These are phyloP conservation scores for Parazoanthus darwini DNA, from an alignment of 92 coral and sea anemone species.

Conservation along the genomic window DNA sequence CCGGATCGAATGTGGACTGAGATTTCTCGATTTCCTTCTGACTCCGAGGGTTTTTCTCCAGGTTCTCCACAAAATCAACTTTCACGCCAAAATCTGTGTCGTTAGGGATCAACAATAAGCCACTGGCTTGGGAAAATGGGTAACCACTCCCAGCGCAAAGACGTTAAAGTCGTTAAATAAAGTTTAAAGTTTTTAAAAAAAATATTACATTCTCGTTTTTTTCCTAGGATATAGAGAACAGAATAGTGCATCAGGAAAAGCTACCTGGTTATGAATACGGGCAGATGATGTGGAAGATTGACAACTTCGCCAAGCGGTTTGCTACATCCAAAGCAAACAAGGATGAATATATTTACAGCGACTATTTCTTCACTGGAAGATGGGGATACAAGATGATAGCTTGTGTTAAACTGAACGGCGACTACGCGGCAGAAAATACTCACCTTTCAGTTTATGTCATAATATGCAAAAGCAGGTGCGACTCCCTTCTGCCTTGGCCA, in stretches of 20 bases:
- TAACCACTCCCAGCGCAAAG: too few relatives aligned
- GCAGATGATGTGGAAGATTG: constrained; percentile 16
- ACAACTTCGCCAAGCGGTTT: constrained; percentile 7
- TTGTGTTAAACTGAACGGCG: constrained; percentile 17
- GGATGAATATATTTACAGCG: constrained; percentile 6
- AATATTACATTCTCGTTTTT: background rate
- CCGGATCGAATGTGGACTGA: too few relatives aligned
- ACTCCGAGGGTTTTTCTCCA: too few relatives aligned
- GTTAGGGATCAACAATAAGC: too few relatives aligned
- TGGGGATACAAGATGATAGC: constrained; percentile 5
- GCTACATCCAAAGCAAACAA: background rate
- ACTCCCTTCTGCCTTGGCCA: constrained; percentile 19
- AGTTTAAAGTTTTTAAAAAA: too few relatives aligned
- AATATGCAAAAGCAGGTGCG: constrained; percentile 2
- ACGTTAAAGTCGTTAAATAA: too few relatives aligned
- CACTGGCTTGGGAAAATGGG: too few relatives aligned
- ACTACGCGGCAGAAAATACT: constrained; percentile 4
- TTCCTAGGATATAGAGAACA: constrained; percentile 4
- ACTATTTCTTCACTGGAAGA: constrained; percentile 14
- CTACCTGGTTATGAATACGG: constrained; percentile 9
- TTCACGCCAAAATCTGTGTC: too few relatives aligned
- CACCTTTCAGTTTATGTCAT: constrained; percentile 6
- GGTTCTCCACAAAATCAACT: too few relatives aligned
- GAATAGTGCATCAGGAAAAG: constrained; percentile 1
- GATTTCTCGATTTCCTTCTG: too few relatives aligned